A percentile compares a stretch with the other conserved stretches of the same genome.
phyloP scores from a whole-genome alignment of 2,797 vertebrate genomes.

The Garrulus glandarius region DNA sequence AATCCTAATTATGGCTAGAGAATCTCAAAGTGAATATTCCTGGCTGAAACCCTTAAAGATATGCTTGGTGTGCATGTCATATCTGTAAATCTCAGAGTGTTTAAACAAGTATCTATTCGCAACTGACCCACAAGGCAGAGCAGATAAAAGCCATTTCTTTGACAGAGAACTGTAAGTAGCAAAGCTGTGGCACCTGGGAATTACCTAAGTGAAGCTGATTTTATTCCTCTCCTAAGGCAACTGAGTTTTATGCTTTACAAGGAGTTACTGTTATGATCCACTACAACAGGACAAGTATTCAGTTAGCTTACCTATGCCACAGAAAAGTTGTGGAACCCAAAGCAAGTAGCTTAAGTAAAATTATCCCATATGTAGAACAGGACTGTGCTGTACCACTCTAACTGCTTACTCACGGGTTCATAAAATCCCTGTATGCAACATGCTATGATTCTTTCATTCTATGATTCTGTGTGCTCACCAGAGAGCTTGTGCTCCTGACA shows the following conservation, averaged over 20 bases:
- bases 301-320: background rate
- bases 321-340: background rate
- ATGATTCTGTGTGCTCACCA: background rate
- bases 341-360: background rate
- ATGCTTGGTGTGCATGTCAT: background rate
- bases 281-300: background rate
- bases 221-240: background rate
- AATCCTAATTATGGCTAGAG: background rate
- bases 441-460: background rate
- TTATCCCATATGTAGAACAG: background rate
- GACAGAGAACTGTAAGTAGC: background rate
- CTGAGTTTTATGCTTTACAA: background rate
- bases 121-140: background rate
- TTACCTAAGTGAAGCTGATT: background rate
- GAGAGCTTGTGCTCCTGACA: background rate
- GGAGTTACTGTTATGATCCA: background rate
- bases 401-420: background rate
- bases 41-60: background rate
- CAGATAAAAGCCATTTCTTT: background rate
- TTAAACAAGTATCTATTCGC: constrained; percentile 4
- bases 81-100: background rate
- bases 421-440: background rate
- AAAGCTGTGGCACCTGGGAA: background rate
- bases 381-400: background rate
- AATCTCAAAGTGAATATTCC: background rate